phyloP scores from a whole-genome alignment of 2,888 invertebrate species.

The Agonopterix alstromeriana region DNA sequence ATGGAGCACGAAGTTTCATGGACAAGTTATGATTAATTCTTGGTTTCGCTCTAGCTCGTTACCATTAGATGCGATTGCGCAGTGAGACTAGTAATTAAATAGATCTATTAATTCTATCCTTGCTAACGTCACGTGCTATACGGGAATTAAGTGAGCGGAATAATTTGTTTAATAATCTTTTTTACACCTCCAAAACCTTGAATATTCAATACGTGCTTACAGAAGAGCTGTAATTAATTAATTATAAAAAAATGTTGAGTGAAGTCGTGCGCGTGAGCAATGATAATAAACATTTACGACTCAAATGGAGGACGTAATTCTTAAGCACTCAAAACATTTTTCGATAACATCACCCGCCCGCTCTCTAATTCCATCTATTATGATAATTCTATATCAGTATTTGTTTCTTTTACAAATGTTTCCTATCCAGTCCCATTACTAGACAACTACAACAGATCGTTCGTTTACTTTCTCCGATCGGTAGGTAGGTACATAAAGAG shows the following conservation, averaged over 20 bases:
- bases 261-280: too few species aligned
- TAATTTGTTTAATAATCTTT: conserved; percentile 9
- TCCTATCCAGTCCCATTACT: conserved; percentile 28
- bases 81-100: conserved; percentile 26
- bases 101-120: conserved; percentile 8
- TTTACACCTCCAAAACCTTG: not conserved
- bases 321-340: conserved; percentile 13
- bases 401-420: conserved; percentile 29
- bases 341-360: conserved; percentile 25
- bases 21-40: conserved; percentile 45
- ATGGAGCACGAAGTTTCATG: conserved; percentile 43
- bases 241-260: not conserved
- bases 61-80: conserved; percentile 18
- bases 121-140: conserved; percentile 17
- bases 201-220: not conserved
- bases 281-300: too few species aligned
- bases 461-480: conserved; percentile 35
- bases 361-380: conserved; percentile 24
- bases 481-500: not conserved
- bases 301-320: not conserved
- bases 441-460: conserved; percentile 26
- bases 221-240: conserved; percentile 1
- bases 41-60: conserved; percentile 28
- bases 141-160: conserved; percentile 17
- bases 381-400: conserved; percentile 34